These are phyloP conservation scores for Catajapyx aquilonaris DNA, from an alignment of 1,140 invertebrate species.

Conservation along the genomic window DNA sequence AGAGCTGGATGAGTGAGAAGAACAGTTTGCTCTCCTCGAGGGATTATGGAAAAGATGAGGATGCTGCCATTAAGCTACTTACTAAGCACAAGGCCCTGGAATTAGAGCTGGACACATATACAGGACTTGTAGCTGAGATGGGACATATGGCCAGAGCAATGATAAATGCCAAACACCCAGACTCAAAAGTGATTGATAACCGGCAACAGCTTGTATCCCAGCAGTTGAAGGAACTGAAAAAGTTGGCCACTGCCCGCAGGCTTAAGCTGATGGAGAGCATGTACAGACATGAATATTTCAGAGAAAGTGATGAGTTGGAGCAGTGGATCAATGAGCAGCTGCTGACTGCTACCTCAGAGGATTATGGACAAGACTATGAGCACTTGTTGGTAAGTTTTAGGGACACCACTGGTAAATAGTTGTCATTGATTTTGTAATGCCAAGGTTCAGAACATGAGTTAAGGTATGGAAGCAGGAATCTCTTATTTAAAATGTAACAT, in stretches of 20 bases:
- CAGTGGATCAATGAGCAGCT: conserved; percentile 89
- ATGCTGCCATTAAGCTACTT: conserved; percentile 69
- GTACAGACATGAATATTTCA: conserved; percentile 77
- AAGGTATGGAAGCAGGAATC: background rate
- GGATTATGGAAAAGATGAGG: conserved; percentile 69
- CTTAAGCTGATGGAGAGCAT: conserved; percentile 75
- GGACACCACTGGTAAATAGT: no score
- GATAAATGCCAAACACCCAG: conserved; percentile 48
- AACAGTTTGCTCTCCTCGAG: conserved; percentile 54
- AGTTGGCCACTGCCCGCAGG: conserved; percentile 54
- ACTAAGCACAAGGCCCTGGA: conserved; percentile 86
- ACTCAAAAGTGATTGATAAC: conserved; percentile 52
- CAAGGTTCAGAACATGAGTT: background rate
- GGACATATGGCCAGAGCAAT: conserved; percentile 61
- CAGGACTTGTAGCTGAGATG: conserved; percentile 79
- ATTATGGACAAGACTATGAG: conserved; percentile 94
- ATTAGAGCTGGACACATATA: conserved; percentile 81
- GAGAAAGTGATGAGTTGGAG: conserved; percentile 76
- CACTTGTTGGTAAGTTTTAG: conserved; percentile 49
- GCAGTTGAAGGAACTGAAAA: conserved; percentile 58
- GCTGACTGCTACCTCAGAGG: conserved; percentile 71
- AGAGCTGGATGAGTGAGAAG: conserved; percentile 78
- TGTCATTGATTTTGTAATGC: no score
- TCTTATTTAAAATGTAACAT: no score
- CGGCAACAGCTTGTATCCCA: conserved; percentile 56